Evolutionary conservation across 2,888 invertebrate species (phyloP), one percentile per base, ranked within the genome.

Genomic region (Alviniconcha strummeri): DNA sequence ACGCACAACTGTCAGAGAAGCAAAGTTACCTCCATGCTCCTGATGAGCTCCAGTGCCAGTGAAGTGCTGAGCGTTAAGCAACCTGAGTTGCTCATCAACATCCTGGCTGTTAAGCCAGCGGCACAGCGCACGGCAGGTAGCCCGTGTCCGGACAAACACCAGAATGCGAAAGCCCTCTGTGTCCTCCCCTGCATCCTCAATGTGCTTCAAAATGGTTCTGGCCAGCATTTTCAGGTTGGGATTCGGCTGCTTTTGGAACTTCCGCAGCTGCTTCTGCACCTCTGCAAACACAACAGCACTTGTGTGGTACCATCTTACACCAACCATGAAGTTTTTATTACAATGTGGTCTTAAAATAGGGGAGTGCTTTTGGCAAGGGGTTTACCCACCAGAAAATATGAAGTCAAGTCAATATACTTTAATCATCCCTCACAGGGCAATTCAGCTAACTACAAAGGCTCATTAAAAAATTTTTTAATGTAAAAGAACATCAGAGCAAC

Each of bases 61-160:
- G 74, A 89, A 88, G 13, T 77, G 72, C n/a, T 71, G 82, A 9
- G 87, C 88, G 17, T 86, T 84, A 4, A 87, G 72, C 13, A 64
- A 19, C 57, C 64, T 57, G n/a, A 89, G 84, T 36, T 83, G 69
- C 19, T 85, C 77, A 11, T 76, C 76, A 9, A 84, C 71, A 1
- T 78, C 76, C 52, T 64, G 56, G 77, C 80, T 83, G 57, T 84
- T 84, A n/a, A 90, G 84, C 85, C 89, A 90, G 13, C 80, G 72
- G 7, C 88, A 84, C 19, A 90, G 81, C n/a, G 89, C 87, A 11
- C 81, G 78, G 72, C 89, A 89, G 2, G 89, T 89, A 9, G 89
- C 89, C 57, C 90, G 83, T 9, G 89, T 88, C 78, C 89, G 85
- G 5, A 90, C 90, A 86, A 90, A 90, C 67, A 90, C 87, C 77